Evolutionary conservation across 2,797 vertebrate genomes (phyloP), one percentile per base, ranked within the genome.

Genomic region (Sebastes reedi): DNA sequence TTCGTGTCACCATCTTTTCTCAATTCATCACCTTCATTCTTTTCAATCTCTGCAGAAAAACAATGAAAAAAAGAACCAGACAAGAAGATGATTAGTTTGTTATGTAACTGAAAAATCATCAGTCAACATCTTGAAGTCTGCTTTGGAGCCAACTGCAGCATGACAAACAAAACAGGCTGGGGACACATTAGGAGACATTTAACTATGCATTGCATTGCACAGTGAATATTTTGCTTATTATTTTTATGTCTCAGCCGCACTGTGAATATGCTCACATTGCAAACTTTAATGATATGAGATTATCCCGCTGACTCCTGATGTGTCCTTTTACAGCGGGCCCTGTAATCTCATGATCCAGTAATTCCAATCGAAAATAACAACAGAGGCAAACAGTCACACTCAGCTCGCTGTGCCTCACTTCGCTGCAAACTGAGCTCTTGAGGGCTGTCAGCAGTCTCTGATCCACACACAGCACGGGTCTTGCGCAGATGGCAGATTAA

Each of bases 1-100:
- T 99, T 99, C 89, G 96, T 96, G 87, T 98, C 97, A 13, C 96
- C 97, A 86, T 99, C 98, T 84, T 98, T 99, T 94, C 97, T 97
- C 86, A 95, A 90, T 90, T 98, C 97, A 12, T 97, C 96, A n/a
- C 96, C 96, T 83, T 99, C 98, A 82, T 96, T 97, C 93, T 99
- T 99, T 94, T 98, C 97, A 85, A 99, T 99, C 96, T 99, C 98
- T 99, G 96, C 69, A 94, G 80, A 75, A 74, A 77, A 84, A 84
- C 77, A 89, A 67, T 8, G 24, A 25, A 25, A 52, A 27, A 36
- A 18, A 4, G 79, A 12, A 11, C 3, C 4, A 85, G 34, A 80
- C 59, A 25, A 77, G 8, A 69, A 54, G 56, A 73, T 72, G 16
- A 82, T 76, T 54, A 74, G 64, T 70, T 84, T 59, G 11, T 77